Evolutionary conservation across 2,888 invertebrate genomes (phyloP), one percentile per base, ranked within the genome.

Genomic region (Caenorhabditis plicata): DNA sequence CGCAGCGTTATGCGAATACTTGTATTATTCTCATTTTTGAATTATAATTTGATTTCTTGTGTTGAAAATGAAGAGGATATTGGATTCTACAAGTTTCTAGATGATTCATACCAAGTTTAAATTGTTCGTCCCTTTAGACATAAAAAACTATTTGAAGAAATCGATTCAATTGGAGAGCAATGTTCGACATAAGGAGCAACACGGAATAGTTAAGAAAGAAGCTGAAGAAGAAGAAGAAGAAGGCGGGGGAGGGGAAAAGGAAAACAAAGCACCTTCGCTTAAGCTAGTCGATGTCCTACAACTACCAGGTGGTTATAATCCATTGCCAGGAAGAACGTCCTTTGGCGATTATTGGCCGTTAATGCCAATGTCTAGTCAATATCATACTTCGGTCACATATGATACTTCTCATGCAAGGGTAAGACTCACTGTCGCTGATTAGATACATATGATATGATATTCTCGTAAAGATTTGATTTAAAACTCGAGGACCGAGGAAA

Each of bases 271-370:
- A n/a, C n/a, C n/a, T n/a, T 35, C 56, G 20, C 36, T 41, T 2
- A 56, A 56, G 19, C 23, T 60, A n/a, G 53, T 50, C 2, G 60
- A 60, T 39, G 46, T 41, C 9, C 54, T 60, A 9, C 53, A 53
- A 26, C 36, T 60, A 7, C 60, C 60, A n/a, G 60, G 60, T 54
- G 63, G 61, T 32, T 67, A 67, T 36, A 50, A 60, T 33, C 66
- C 66, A n/a, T 48, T 67, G 25, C 66, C 66, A 20, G 66, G 66
- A 15, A 46, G 66, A 33, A 61, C 66, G 22, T 56, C 66, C 5
- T 61, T 47, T 33, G 66, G 66, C 7, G 66, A 67, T 45, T 67
- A 67, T 45, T 67, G 66, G 66, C 66, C 66, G 31, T 56, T 67
- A 11, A 56, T 56, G 41, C 66, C 66, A 13, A 49, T 67, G 45